Conservation (phyloP, 2,797 vertebrate species). For the Danio albolineatus region DNA sequence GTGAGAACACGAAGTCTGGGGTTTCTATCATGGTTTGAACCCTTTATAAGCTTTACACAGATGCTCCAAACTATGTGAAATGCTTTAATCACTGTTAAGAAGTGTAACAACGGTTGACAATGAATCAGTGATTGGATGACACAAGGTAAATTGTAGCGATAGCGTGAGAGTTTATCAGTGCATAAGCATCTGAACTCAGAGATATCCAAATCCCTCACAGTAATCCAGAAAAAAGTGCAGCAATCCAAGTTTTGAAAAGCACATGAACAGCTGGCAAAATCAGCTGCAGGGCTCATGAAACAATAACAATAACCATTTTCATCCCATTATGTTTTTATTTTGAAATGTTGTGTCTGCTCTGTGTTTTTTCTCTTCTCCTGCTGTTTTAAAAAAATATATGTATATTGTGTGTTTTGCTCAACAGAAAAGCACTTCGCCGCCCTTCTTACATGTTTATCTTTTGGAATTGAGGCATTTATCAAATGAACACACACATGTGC, state of each 20-base stretch:
- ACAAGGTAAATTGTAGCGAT: conserved; percentile 1
- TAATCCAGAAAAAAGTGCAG: conserved; percentile 34
- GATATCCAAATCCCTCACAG: conserved; percentile 25
- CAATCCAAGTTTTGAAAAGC: conserved; percentile 28
- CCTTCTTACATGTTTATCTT: not conserved
- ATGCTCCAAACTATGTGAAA: conserved; percentile 32
- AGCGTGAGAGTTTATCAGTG: not conserved
- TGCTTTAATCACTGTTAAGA: conserved; percentile 25
- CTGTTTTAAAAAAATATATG: conserved; percentile 34
- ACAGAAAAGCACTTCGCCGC: not conserved
- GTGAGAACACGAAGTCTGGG: not conserved
- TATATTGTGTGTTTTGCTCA: conserved; percentile 2
- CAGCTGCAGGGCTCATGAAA: conserved; percentile 33
- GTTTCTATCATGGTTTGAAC: not conserved
- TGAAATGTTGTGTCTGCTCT: conserved; percentile 11
- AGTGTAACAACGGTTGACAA: not conserved
- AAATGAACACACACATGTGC: not conserved
- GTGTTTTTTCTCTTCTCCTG: conserved; percentile 6
- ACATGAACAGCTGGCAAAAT: conserved; percentile 38
- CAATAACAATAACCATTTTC: conserved; percentile 46
- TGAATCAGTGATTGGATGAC: not conserved
- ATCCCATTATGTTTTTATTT: conserved; percentile 42
- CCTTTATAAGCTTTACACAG: conserved; percentile 22
- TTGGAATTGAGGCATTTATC: conserved; percentile 14
- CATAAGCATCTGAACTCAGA: conserved; percentile 6